Percentiles rank a stretch among this genome's conserved stretches.
These are phyloP conservation scores for Melanchra persicariae DNA, from an alignment of 2,888 invertebrate species.

Conservation along the genomic window DNA sequence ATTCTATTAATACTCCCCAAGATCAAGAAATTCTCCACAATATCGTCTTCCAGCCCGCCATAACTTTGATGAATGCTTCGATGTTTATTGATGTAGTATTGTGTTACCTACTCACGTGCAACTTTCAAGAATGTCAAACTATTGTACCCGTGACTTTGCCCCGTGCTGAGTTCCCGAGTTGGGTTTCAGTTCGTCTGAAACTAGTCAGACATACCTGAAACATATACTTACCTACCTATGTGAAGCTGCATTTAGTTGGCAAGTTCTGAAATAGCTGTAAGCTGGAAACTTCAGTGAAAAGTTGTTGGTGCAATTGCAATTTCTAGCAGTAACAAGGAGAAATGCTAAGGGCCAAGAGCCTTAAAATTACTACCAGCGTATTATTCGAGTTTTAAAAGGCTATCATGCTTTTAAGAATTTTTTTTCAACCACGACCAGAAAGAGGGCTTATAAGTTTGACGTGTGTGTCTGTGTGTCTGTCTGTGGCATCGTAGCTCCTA, in stretches of 20 bases:
- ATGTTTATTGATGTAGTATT: background rate
- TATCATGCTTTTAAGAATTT: no score
- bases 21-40: background rate
- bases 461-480: no score
- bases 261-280: slow-evolving; percentile 6
- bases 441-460: no score
- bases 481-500: no score
- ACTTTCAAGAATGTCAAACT: slow-evolving; percentile 10
- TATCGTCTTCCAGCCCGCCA: background rate
- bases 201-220: background rate
- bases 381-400: no score
- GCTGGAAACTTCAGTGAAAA: background rate
- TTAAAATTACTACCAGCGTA: no score
- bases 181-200: background rate
- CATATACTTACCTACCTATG: no score
- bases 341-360: no score
- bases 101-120: background rate
- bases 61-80: background rate
- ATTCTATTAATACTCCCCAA: background rate
- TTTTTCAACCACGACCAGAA: no score
- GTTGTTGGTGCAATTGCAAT: background rate
- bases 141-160: background rate
- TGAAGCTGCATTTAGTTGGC: background rate
- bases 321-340: background rate
- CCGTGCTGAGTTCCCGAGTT: background rate